phyloP scores from a whole-genome alignment of 2,797 vertebrate species.

The Philypnodon macrostomus region DNA sequence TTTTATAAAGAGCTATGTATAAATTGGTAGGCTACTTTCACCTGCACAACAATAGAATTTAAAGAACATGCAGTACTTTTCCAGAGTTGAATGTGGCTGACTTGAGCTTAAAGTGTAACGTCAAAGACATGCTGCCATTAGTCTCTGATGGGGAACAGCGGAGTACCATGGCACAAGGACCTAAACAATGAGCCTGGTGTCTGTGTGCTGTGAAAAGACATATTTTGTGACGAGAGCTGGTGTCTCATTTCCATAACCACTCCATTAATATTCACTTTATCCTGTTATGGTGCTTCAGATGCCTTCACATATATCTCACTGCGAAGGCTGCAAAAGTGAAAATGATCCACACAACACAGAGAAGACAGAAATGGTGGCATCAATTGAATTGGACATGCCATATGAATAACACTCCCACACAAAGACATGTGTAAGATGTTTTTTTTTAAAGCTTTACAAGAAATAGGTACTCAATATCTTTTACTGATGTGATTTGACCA shows the following conservation, averaged over 20 bases:
- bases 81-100: no score
- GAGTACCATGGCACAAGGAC: conserved; percentile 13
- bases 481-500: neutral
- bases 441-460: conserved; percentile 8
- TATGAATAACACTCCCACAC: conserved; percentile 11
- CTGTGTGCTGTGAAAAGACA: conserved; percentile 22
- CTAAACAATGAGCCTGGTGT: conserved; percentile 26
- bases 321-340: conserved; percentile 19
- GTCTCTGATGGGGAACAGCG: no score
- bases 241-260: conserved; percentile 45
- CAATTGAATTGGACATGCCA: conserved; percentile 26
- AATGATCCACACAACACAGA: conserved; percentile 13
- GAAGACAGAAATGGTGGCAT: conserved; percentile 5
- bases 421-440: conserved; percentile 9
- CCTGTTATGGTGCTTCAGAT: conserved; percentile 22
- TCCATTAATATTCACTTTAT: conserved; percentile 44
- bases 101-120: no score
- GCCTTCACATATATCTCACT: conserved; percentile 17
- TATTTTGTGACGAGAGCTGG: conserved; percentile 30
- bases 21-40: no score
- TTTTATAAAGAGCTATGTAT: no score
- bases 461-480: no score
- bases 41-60: no score
- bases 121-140: no score
- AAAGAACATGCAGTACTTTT: no score